A percentile compares a stretch with the other conserved stretches of the same genome.
Evolutionary conservation across 2,113 vertebrate species (phyloP).

Genomic region (Calcarius ornatus): DNA sequence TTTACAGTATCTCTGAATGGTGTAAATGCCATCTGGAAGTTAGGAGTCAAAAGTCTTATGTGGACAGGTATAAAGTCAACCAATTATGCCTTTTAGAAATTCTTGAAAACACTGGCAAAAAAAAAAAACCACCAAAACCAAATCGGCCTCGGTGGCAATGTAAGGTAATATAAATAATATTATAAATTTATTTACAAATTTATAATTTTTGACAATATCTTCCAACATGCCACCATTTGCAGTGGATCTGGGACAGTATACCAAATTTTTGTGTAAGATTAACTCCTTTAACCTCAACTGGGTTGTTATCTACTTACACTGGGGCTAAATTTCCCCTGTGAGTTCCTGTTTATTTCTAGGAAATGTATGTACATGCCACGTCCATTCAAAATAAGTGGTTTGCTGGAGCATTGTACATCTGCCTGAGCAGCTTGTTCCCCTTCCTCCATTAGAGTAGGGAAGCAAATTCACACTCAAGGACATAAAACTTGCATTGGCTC

Average conservation of each 20-base stretch:
- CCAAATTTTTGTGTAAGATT: not conserved
- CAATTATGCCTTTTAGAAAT: not conserved
- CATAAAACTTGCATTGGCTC: not conserved
- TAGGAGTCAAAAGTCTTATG: not conserved
- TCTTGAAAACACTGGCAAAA: not conserved
- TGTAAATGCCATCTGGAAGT: not conserved
- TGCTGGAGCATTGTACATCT: not conserved
- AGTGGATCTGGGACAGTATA: not conserved
- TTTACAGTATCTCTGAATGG: not conserved
- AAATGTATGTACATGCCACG: not conserved
- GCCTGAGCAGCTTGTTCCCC: not conserved
- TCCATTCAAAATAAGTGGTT: not conserved
- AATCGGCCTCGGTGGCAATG: not conserved
- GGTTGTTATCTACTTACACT: not conserved
- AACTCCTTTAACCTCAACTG: not conserved
- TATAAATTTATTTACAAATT: not conserved
- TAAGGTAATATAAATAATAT: not conserved
- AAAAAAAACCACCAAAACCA: not conserved
- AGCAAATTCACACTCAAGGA: not conserved
- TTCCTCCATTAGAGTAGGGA: not conserved
- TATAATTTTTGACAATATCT: not conserved
- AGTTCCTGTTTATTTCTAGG: not conserved
- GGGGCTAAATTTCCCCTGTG: not conserved
- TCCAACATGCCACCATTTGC: not conserved
- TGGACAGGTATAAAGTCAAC: not conserved